Conservation (phyloP, 2,797 vertebrate species). For the Lemur catta region DNA sequence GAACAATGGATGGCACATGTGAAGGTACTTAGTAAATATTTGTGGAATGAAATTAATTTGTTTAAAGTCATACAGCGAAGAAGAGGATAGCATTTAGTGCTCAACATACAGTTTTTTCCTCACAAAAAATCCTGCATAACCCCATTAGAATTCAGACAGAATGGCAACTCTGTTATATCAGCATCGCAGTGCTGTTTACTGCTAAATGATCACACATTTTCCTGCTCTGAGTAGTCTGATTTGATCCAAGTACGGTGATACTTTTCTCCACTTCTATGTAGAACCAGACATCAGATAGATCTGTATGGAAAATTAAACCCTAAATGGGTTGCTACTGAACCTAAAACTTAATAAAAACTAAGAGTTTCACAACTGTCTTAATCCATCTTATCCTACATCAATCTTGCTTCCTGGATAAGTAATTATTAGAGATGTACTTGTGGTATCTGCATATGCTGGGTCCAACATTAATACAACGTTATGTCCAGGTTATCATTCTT, state of each 20-base stretch:
- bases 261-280: neutral
- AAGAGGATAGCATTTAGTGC: neutral
- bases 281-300: neutral
- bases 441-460: neutral
- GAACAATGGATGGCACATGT: neutral
- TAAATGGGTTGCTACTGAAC: neutral
- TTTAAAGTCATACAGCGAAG: neutral
- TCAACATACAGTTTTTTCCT: neutral
- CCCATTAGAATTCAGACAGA: neutral
- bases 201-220: neutral
- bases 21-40: neutral
- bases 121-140: neutral
- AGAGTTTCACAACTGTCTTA: constrained; percentile 1
- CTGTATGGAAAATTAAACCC: constrained; percentile 26
- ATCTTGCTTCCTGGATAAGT: constrained; percentile 32
- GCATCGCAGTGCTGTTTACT: neutral
- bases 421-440: constrained; percentile 1
- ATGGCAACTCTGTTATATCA: neutral
- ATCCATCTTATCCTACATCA: neutral
- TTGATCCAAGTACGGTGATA: neutral
- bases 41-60: neutral
- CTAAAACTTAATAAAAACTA: neutral
- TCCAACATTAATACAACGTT: neutral
- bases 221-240: neutral
- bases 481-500: neutral